Evolutionary conservation across 2,888 invertebrate species (phyloP), one percentile per base, ranked within the genome.

Genomic region (Merodon equestris): DNA sequence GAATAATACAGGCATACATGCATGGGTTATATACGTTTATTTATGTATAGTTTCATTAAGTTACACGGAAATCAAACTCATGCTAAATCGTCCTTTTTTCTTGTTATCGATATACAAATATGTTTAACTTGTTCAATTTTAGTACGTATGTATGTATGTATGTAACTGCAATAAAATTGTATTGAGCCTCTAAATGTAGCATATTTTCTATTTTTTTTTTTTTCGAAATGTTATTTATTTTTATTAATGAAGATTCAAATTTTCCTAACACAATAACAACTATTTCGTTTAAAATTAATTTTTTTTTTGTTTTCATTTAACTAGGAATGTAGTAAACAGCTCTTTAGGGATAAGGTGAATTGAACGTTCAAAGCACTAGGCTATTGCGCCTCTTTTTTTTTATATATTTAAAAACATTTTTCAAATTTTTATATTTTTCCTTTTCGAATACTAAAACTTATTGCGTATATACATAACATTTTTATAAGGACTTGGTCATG

Each of bases 1-100:
- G n/a, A n/a, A n/a, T n/a, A n/a, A 63, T 63, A 63, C 63, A 63
- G 68, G 68, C 61, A 61, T 63, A 63, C 63, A 68, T 75, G 68
- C 61, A 68, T 63, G 48, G 34, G 61, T 57, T 15, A 68, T 57
- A 63, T 57, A 68, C 17, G 38, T 66, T 47, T 70, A 63, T 56
- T 56, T 61, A 58, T 14, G 54, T 45, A n/a, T 27, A 27, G 34
- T 44, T 66, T 47, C 9, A 19, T 57, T 67, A 50, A 17, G 61
- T 54, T 68, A 68, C 67, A 73, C 61, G 57, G 38, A 63, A 77
- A 68, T 57, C 15, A 74, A 67, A 76, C 51, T 51, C 66, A 54
- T 63, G 57, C 36, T 42, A 72, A 61, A 54, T 66, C 7, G 42
- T 17, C 14, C 58, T 14, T 36, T 15, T 57, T 51, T 36, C 34